Conservation (phyloP, 2,113 vertebrate genomes). For the Cynocephalus volans region DNA sequence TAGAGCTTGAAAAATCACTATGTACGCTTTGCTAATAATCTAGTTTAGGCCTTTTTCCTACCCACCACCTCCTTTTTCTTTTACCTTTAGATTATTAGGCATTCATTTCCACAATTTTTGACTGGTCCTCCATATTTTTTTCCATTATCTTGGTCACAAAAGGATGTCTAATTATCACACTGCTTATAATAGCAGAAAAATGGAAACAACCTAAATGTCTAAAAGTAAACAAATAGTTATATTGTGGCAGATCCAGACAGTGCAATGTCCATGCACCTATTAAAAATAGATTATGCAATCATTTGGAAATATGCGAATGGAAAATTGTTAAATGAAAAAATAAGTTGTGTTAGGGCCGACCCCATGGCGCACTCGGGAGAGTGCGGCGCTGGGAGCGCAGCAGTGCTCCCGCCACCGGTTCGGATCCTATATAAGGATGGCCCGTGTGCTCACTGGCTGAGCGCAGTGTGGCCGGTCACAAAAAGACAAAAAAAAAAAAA, state of each 20-base stretch:
- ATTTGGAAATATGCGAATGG: slow-evolving; percentile 28
- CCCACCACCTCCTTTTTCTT: background rate
- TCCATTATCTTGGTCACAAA: background rate
- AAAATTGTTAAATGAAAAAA: slow-evolving; percentile 11
- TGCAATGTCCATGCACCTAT: background rate
- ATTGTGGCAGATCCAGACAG: background rate
- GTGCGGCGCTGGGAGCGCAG: no score
- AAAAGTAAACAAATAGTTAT: slow-evolving; percentile 50
- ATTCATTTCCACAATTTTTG: slow-evolving; percentile 13
- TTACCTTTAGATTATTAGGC: background rate
- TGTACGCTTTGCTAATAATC: slow-evolving; percentile 4
- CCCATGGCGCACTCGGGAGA: no score
- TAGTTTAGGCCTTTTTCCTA: background rate
- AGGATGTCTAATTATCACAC: slow-evolving; percentile 21
- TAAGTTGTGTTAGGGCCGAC: no score
- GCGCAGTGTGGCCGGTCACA: no score
- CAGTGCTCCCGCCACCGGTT: no score
- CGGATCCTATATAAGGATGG: no score
- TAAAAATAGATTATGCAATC: background rate
- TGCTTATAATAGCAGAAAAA: background rate
- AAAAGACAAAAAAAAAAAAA: no score
- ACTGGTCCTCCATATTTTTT: background rate
- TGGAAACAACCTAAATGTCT: slow-evolving; percentile 16
- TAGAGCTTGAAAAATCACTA: background rate
- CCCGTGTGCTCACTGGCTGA: no score